Percentiles rank a stretch among this genome's conserved stretches.
phyloP scores from a whole-genome alignment of 30 jellyfish, hydroid and myxozoan genomes.

The Rhopilema esculentum region DNA sequence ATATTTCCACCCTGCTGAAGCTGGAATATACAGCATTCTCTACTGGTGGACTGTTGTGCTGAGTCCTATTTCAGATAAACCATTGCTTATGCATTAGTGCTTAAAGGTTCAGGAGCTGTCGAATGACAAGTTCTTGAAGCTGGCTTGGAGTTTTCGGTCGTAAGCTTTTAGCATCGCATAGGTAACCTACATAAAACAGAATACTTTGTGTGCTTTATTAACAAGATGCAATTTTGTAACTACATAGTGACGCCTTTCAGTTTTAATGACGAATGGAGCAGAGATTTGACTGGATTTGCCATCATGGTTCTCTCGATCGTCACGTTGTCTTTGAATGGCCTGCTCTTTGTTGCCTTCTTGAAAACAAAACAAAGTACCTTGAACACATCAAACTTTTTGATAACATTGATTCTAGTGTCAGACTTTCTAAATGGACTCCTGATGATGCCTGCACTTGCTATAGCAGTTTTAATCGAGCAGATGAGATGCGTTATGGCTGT shows the following conservation, averaged over 20 bases:
- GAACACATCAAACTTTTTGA: constrained; percentile 28
- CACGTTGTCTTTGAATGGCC: not conserved
- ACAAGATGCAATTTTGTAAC: not conserved
- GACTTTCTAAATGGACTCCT: constrained; percentile 23
- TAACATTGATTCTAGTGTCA: constrained; percentile 1
- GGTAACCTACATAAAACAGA: no score
- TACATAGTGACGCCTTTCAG: not conserved
- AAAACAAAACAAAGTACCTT: constrained; percentile 10
- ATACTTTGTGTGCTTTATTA: no score
- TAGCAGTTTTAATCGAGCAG: not conserved
- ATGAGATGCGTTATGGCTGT: not conserved
- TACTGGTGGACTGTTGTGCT: no score
- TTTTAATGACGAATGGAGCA: not conserved
- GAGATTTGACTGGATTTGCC: not conserved
- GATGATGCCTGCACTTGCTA: not conserved
- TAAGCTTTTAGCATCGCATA: no score
- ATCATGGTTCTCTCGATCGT: not conserved
- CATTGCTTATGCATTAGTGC: no score
- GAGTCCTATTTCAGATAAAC: no score
- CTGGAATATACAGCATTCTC: no score
- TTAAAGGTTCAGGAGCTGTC: no score
- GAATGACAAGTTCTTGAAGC: no score
- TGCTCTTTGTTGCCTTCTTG: constrained; percentile 17
- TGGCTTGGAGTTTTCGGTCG: no score
- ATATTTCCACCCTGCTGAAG: no score